Base-by-base conservation (phyloP, 2,888 invertebrate species). In the Papilio demoleus region DNA sequence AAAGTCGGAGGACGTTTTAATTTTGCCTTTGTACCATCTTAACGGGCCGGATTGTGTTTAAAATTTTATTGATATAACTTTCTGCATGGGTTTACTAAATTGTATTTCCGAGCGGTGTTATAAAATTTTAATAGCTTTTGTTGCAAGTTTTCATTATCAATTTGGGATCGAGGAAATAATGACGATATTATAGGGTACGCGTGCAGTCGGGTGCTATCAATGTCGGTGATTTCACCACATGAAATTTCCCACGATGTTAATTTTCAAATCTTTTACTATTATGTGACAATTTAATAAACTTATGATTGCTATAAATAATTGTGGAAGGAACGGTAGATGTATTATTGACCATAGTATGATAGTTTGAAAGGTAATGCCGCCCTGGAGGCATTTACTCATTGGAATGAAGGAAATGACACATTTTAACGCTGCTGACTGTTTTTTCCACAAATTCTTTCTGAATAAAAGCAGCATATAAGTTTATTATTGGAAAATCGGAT, bases 41-140 rank as follows among this genome's bases (percentile, higher is more conserved):
- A 75, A 77, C 75, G 78, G 76, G 78, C 79, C 79, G 79, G 81
- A 81, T 80, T 78, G 77, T 73, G 77, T 73, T 78, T 81, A 82
- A 82, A 82, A 77, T 78, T 81, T 86, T 84, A 85, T 82, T 79
- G 77, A 76, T 78, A 78, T 72, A 73, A 72, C 75, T 74, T 78
- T 77, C 75, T 78, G 76, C 76, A 75, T 73, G 76, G 76, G 77
- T 78, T 76, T 67, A 74, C 71, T 77, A 75, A 78, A 72, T 77
- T 74, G 79, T 73, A 79, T 76, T 76, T 77, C 36, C 31, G 40
- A 65, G 17, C 14, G 34, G 24, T 76, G 73, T 76, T 71, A 72
- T 76, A 77, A 75, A 75, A 77, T 14, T 53, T 68, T 66, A 58
- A 70, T 70, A 58, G 31, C 56, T 65, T 70, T 65, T 47, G 56